Conservation (phyloP, 2,113 vertebrate genomes). For the Eublepharis macularius region DNA sequence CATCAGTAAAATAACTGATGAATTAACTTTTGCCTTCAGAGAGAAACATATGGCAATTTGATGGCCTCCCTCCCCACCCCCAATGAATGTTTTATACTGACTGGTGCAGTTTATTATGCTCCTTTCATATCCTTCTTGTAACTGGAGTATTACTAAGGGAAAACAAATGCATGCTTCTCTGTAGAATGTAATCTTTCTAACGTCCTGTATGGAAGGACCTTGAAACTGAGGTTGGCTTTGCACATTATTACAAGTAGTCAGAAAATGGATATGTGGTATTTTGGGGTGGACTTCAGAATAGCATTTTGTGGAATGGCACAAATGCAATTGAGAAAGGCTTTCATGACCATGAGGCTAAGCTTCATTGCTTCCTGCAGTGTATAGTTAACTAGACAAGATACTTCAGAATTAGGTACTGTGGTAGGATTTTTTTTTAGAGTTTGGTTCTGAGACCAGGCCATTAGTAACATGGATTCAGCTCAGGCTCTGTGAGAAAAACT, state of each 20-base stretch:
- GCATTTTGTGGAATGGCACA: not conserved
- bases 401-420: not conserved
- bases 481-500: no score
- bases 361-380: not conserved
- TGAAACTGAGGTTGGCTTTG: not conserved
- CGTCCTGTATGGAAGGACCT: not conserved
- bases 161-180: not conserved
- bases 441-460: no score
- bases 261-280: not conserved
- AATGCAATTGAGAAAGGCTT: not conserved
- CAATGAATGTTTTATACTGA: slow-evolving; percentile 52
- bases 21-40: slow-evolving; percentile 72
- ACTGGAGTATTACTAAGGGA: slow-evolving; percentile 28
- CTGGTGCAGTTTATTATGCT: slow-evolving; percentile 54
- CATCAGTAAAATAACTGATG: slow-evolving; percentile 72
- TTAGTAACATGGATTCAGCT: no score
- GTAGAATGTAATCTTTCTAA: slow-evolving; percentile 21
- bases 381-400: not conserved
- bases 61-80: slow-evolving; percentile 67
- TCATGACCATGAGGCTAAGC: not conserved
- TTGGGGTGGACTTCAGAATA: not conserved
- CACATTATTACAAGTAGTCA: not conserved
- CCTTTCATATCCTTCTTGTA: slow-evolving; percentile 43
- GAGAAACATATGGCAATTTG: slow-evolving; percentile 70
- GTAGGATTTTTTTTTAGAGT: no score